These are phyloP conservation scores for Drosophila hamatofila DNA, from an alignment of 2,888 invertebrate species.

Conservation along the genomic window DNA sequence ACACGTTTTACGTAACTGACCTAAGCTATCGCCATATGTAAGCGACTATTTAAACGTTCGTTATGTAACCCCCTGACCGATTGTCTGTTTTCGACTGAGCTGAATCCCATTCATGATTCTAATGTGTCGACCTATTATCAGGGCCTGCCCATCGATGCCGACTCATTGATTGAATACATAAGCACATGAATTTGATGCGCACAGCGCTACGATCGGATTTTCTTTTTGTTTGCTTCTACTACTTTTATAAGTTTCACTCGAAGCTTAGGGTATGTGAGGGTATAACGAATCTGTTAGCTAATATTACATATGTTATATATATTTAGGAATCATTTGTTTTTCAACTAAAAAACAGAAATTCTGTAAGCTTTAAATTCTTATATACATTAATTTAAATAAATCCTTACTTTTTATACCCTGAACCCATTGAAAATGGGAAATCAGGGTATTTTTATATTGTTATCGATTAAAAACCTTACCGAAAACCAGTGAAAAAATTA, in stretches of 20 bases:
- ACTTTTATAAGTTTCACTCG: slow-evolving; percentile 29
- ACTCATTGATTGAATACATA: slow-evolving; percentile 36
- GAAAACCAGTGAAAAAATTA: too few species aligned
- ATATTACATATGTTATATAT: not conserved
- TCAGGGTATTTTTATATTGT: too few species aligned
- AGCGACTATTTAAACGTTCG: slow-evolving; percentile 39
- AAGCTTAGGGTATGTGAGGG: not conserved
- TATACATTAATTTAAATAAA: too few species aligned
- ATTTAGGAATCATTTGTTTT: too few species aligned
- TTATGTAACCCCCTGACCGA: slow-evolving; percentile 37
- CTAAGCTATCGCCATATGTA: slow-evolving; percentile 59
- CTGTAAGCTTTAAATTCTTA: too few species aligned
- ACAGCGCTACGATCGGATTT: slow-evolving; percentile 38
- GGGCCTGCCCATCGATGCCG: slow-evolving; percentile 15
- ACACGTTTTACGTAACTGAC: slow-evolving; percentile 69
- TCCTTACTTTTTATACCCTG: too few species aligned
- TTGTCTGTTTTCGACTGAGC: slow-evolving; percentile 30
- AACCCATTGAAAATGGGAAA: too few species aligned
- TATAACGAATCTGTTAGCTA: not conserved
- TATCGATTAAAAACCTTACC: too few species aligned
- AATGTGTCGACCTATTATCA: slow-evolving; percentile 45
- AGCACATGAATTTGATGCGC: slow-evolving; percentile 32
- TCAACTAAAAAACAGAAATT: too few species aligned
- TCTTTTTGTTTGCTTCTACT: slow-evolving; percentile 44
- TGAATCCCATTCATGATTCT: slow-evolving; percentile 73